phyloP scores from a whole-genome alignment of 2,113 vertebrate genomes.

The Origma solitaria region DNA sequence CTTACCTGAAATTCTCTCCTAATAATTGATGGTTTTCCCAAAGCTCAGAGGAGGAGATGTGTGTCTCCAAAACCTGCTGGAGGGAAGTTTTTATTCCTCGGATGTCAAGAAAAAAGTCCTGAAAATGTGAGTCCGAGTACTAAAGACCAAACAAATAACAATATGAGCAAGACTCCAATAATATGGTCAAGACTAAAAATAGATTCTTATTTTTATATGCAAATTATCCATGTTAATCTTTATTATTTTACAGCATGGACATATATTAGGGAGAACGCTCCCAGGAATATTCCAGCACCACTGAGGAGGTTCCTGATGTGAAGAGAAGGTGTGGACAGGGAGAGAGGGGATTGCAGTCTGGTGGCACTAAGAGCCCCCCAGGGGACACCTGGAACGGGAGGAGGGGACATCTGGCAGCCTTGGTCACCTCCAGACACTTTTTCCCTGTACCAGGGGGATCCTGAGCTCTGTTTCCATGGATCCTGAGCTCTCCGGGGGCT shows the following conservation, averaged over 20 bases:
- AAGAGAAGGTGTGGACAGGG: background rate
- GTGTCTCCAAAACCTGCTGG: background rate
- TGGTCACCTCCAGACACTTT: background rate
- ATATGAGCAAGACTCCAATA: background rate
- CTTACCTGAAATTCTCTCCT: background rate
- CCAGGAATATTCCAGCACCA: background rate
- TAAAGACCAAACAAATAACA: background rate
- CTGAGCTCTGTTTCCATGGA: background rate
- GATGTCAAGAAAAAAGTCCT: background rate
- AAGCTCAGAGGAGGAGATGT: accelerated
- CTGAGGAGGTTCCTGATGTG: background rate
- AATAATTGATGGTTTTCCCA: background rate
- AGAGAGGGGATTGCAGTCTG: background rate
- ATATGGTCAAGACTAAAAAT: too few species aligned
- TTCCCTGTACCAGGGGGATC: background rate
- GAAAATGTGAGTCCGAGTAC: background rate
- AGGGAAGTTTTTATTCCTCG: background rate
- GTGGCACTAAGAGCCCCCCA: background rate
- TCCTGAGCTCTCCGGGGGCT: background rate
- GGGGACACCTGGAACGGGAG: background rate
- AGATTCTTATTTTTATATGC: background rate
- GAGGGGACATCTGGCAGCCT: background rate
- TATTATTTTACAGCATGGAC: background rate
- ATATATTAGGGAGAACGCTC: background rate
- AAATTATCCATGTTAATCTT: background rate